Percentiles rank a stretch among this genome's conserved stretches.
Conservation (phyloP, 2,888 invertebrate genomes). For the Adelphocoris suturalis region DNA sequence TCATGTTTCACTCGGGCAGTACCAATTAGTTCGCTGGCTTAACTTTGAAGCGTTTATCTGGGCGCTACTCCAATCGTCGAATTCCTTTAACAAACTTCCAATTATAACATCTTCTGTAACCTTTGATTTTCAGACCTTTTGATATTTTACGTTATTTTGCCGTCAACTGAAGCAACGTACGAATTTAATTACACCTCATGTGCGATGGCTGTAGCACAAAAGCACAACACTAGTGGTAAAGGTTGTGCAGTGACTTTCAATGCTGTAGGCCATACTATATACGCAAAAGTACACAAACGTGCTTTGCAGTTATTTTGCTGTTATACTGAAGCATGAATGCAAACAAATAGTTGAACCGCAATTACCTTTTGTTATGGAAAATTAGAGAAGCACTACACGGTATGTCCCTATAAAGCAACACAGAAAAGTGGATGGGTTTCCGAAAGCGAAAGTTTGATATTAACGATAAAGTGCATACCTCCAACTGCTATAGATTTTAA, state of each 20-base stretch:
- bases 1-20: slow-evolving; percentile 66
- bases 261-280: background rate
- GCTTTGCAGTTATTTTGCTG: no score
- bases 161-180: background rate
- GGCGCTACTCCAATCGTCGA: slow-evolving; percentile 41
- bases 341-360: no score
- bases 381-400: no score
- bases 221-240: slow-evolving; percentile 13
- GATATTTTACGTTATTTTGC: slow-evolving; percentile 43
- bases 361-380: no score
- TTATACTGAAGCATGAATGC: no score
- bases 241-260: background rate
- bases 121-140: slow-evolving; percentile 69
- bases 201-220: slow-evolving; percentile 7
- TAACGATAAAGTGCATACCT: no score
- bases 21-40: slow-evolving; percentile 64
- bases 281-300: no score
- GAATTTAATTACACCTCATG: slow-evolving; percentile 43
- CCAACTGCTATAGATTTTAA: no score
- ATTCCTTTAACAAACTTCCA: slow-evolving; percentile 67
- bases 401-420: no score
- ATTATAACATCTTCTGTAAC: slow-evolving; percentile 68
- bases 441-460: no score
- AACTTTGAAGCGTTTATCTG: slow-evolving; percentile 68
- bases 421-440: no score